phyloP scores from a whole-genome alignment of 1,140 invertebrate species.

The Agrypnia vestita region DNA sequence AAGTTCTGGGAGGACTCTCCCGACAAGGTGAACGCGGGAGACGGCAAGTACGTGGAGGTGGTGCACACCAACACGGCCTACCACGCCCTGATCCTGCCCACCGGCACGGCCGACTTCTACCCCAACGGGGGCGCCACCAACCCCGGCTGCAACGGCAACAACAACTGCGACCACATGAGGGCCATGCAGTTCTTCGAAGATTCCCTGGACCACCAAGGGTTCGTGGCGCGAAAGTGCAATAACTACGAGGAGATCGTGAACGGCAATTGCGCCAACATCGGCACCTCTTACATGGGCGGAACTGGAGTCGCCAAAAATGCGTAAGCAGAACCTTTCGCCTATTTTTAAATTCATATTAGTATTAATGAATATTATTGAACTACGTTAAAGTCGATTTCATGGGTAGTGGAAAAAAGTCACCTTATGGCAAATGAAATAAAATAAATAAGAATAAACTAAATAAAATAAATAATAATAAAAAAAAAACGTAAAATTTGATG shows the following conservation, averaged over 20 bases:
- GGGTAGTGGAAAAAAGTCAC: neutral
- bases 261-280: conserved; percentile 45
- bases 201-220: conserved; percentile 45
- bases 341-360: neutral
- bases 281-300: conserved; percentile 49
- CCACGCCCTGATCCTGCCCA: conserved; percentile 72
- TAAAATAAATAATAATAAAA: too few relatives aligned
- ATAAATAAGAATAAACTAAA: neutral
- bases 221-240: conserved; percentile 46
- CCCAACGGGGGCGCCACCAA: conserved; percentile 78
- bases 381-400: too few relatives aligned
- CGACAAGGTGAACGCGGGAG: conserved; percentile 73
- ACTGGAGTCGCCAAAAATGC: conserved; percentile 43
- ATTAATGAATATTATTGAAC: too few relatives aligned
- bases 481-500: too few relatives aligned
- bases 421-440: neutral
- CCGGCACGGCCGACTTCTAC: conserved; percentile 82
- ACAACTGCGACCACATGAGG: conserved; percentile 49
- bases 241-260: conserved; percentile 49
- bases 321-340: conserved; percentile 30
- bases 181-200: conserved; percentile 46
- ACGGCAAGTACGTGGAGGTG: conserved; percentile 79
- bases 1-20: conserved; percentile 52
- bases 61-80: conserved; percentile 79
- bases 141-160: conserved; percentile 72